Percentiles rank a stretch among this genome's conserved stretches.
These are phyloP conservation scores for Dasysyrphus albostriatus DNA, from an alignment of 2,888 invertebrate species.

Conservation along the genomic window DNA sequence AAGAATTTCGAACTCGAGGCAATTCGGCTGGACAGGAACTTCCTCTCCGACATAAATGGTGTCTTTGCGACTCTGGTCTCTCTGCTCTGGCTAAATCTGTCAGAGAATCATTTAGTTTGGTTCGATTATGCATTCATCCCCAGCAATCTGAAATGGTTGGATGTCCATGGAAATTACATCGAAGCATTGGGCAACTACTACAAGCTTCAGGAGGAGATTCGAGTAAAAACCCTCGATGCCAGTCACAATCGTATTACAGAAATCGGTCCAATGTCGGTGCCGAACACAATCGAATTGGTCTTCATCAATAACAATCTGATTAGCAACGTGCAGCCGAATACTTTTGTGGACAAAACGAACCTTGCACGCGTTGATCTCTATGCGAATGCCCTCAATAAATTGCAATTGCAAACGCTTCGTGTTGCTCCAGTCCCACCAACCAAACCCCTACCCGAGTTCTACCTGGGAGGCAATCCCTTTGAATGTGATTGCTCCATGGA, in stretches of 20 bases:
- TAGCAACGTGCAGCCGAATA: constrained; percentile 91
- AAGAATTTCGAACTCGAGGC: constrained; percentile 93
- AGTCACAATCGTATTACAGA: constrained; percentile 95
- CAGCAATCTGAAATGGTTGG: constrained; percentile 94
- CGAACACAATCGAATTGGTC: constrained; percentile 93
- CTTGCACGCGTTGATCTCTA: constrained; percentile 95
- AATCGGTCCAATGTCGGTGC: constrained; percentile 92
- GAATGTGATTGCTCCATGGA: constrained; percentile 98
- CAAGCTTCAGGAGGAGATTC: constrained; percentile 92
- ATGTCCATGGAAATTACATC: constrained; percentile 95
- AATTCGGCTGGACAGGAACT: constrained; percentile 94
- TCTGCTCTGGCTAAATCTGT: constrained; percentile 93
- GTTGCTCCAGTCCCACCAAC: constrained; percentile 87
- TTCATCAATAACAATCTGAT: constrained; percentile 96
- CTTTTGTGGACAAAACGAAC: constrained; percentile 93
- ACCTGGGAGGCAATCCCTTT: constrained; percentile 96
- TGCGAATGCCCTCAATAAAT: constrained; percentile 92
- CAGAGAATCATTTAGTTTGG: constrained; percentile 96
- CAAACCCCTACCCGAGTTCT: constrained; percentile 93
- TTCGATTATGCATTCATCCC: constrained; percentile 97
- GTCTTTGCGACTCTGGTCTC: constrained; percentile 93
- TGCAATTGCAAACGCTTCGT: constrained; percentile 92
- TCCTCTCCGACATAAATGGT: constrained; percentile 94
- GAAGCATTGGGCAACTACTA: constrained; percentile 95
- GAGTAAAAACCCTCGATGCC: constrained; percentile 94